Evolutionary conservation across 1,140 invertebrate species (phyloP).

Genomic region (Panagrolaimus sp.): DNA sequence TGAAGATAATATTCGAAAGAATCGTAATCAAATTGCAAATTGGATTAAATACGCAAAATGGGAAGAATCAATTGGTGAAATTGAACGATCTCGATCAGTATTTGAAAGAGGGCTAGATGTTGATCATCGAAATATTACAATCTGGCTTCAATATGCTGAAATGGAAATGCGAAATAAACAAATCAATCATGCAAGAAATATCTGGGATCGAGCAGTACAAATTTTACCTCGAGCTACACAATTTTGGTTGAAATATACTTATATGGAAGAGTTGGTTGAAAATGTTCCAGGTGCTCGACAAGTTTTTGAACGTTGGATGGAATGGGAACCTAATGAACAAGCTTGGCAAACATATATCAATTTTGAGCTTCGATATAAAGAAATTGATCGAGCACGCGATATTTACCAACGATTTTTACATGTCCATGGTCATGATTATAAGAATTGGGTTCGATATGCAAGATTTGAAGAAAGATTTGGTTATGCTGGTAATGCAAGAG

Average conservation of each 20-base stretch:
- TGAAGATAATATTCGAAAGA: conserved; percentile 96
- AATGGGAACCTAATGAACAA: conserved; percentile 99
- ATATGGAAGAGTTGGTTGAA: conserved; percentile 98
- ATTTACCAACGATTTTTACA: conserved; percentile 79
- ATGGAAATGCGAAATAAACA: conserved; percentile 86
- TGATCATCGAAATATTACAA: conserved; percentile 77
- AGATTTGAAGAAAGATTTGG: conserved; percentile 89
- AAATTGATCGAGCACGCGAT: conserved; percentile 81
- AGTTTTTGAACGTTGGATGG: conserved; percentile 99
- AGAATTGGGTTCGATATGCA: conserved; percentile 57
- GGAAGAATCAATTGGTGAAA: conserved; percentile 97
- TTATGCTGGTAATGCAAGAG: conserved; percentile 79
- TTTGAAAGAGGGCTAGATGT: conserved; percentile 95
- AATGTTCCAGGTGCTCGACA: conserved; percentile 76
- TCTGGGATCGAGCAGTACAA: conserved; percentile 94
- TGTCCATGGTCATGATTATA: conserved; percentile 52
- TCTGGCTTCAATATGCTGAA: conserved; percentile 98
- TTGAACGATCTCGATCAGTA: conserved; percentile 77
- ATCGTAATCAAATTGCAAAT: conserved; percentile 78
- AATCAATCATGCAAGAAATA: conserved; percentile 94
- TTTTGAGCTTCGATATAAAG: conserved; percentile 94
- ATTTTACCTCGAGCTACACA: conserved; percentile 93
- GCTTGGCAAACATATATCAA: conserved; percentile 99
- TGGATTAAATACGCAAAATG: conserved; percentile 99
- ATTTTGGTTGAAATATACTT: conserved; percentile 99